Conservation (phyloP, 2,113 vertebrate species). For the Oncorhynchus masou region DNA sequence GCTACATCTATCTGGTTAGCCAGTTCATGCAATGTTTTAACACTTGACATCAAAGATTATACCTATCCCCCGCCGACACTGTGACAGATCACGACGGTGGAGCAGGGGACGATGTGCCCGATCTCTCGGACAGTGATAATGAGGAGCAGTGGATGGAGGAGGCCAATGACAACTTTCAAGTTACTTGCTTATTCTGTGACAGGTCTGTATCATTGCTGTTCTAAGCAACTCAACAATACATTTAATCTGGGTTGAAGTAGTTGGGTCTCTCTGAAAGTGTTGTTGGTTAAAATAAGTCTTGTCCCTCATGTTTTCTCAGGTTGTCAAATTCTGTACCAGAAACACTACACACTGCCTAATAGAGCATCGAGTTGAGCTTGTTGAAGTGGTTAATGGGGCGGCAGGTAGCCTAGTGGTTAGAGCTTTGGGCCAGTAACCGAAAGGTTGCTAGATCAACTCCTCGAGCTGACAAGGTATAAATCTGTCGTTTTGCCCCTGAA, state of each 20-base stretch:
- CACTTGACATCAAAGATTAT: background rate
- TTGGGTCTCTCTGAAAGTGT: background rate
- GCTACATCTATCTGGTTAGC: too few species aligned
- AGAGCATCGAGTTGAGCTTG: slow-evolving; percentile 80
- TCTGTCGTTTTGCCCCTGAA: too few species aligned
- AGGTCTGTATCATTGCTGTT: slow-evolving; percentile 68
- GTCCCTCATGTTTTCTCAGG: slow-evolving; percentile 57
- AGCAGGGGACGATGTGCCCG: slow-evolving; percentile 63
- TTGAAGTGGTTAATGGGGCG: slow-evolving; percentile 61
- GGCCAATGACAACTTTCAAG: slow-evolving; percentile 29
- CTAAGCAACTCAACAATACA: background rate
- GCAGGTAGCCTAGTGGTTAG: too few species aligned
- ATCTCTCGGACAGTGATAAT: slow-evolving; percentile 76
- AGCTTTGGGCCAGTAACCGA: too few species aligned
- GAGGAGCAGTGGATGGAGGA: slow-evolving; percentile 78
- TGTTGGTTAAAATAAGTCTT: background rate
- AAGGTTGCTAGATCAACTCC: background rate
- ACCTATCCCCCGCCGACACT: background rate
- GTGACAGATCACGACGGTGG: slow-evolving; percentile 30
- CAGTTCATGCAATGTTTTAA: too few species aligned
- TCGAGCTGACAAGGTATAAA: slow-evolving; percentile 81
- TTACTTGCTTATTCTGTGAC: slow-evolving; percentile 87
- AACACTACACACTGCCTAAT: slow-evolving; percentile 81
- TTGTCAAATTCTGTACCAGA: slow-evolving; percentile 75
- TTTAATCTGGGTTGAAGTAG: background rate